Percentiles rank a stretch among this genome's conserved stretches.
Evolutionary conservation across 2,113 vertebrate species (phyloP).

Genomic region (Coryphaenoides rupestris): DNA sequence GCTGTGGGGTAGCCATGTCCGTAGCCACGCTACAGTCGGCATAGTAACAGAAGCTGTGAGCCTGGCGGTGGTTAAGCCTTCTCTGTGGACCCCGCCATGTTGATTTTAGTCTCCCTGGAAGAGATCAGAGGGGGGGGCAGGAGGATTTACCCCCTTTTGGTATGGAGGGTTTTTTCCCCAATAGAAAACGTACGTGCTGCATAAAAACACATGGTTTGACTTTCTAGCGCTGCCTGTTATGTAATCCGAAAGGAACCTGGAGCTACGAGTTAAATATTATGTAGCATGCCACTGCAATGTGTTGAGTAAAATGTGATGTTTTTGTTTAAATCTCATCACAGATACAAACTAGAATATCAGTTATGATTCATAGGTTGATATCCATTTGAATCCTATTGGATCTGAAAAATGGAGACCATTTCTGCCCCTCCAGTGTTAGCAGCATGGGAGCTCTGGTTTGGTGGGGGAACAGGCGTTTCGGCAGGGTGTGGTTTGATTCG

Average conservation of each 20-base stretch:
- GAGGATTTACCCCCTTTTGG: neutral
- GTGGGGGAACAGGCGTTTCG: slow-evolving; percentile 34
- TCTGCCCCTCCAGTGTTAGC: slow-evolving; percentile 6
- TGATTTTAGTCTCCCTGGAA: neutral
- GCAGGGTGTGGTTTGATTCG: slow-evolving; percentile 24
- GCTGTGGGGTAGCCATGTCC: neutral
- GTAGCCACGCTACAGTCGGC: neutral
- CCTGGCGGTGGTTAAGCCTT: slow-evolving; percentile 1
- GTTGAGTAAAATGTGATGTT: too few relatives aligned
- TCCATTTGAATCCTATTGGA: too few relatives aligned
- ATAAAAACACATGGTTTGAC: neutral
- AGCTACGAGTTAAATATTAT: too few relatives aligned
- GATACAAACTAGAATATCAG: too few relatives aligned
- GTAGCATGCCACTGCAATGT: too few relatives aligned
- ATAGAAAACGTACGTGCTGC: too few relatives aligned
- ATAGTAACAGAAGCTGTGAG: neutral
- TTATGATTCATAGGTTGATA: too few relatives aligned
- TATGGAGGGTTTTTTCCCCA: neutral
- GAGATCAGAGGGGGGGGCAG: neutral
- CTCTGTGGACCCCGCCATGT: neutral
- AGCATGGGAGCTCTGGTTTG: slow-evolving; percentile 17
- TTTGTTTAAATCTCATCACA: too few relatives aligned
- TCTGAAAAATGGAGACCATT: neutral
- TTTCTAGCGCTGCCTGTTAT: too few relatives aligned
- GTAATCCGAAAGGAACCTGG: too few relatives aligned